These are phyloP conservation scores for Yponomeuta sedellus DNA, from an alignment of 2,888 invertebrate genomes.

Conservation along the genomic window DNA sequence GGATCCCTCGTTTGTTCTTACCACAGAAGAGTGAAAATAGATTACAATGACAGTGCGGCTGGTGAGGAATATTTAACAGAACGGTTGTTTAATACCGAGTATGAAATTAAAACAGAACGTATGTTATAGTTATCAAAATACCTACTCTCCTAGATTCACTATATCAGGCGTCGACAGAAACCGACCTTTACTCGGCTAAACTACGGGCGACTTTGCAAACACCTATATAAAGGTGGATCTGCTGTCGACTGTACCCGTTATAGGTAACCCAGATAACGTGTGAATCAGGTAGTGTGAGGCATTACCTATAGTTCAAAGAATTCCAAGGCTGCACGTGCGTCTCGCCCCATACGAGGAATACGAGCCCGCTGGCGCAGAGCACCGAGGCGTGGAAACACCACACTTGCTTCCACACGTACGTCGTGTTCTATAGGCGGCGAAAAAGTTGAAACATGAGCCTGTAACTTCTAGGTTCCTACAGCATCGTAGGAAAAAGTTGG, in stretches of 20 bases:
- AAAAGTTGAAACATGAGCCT: not conserved
- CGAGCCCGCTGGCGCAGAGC: slow-evolving; percentile 48
- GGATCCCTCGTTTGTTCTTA: too few species aligned
- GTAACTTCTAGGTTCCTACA: too few species aligned
- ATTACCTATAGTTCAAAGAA: slow-evolving; percentile 31
- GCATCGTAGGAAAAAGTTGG: too few species aligned
- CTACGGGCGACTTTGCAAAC: not conserved
- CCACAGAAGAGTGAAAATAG: too few species aligned
- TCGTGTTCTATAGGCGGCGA: slow-evolving; percentile 35
- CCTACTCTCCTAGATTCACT: not conserved
- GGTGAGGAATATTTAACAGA: too few species aligned
- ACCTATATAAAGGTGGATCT: not conserved
- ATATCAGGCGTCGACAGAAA: too few species aligned
- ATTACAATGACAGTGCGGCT: too few species aligned
- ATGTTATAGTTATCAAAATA: not conserved
- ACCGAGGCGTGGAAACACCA: slow-evolving; percentile 63
- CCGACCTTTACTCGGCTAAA: not conserved
- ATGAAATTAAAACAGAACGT: not conserved
- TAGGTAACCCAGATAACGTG: not conserved
- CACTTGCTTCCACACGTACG: slow-evolving; percentile 55
- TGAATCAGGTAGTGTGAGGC: not conserved
- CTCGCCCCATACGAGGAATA: slow-evolving; percentile 61
- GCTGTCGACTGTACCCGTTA: not conserved
- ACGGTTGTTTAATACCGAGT: too few species aligned
- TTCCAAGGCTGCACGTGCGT: slow-evolving; percentile 59